phyloP scores from a whole-genome alignment of 2,888 invertebrate species.

The Nematopogon swammerdamellus region DNA sequence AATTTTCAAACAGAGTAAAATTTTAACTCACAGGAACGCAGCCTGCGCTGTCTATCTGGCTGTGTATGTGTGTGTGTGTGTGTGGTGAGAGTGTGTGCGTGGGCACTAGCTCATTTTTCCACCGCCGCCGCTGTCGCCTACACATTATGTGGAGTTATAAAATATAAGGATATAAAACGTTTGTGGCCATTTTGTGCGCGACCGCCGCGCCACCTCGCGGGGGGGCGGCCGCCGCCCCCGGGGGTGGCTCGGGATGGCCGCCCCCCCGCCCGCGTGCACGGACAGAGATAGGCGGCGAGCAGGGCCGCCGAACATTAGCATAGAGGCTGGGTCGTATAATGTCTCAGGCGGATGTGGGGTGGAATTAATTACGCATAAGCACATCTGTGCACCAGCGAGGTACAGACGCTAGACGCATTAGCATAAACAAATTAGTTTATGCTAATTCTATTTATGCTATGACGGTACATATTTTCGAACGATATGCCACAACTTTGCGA shows the following conservation, averaged over 20 bases:
- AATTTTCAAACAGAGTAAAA: too few species aligned
- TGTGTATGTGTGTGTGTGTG: too few species aligned
- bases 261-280: conserved; percentile 3
- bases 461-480: too few species aligned
- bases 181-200: conserved; percentile 11
- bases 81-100: neutral
- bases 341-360: neutral
- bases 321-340: neutral
- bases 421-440: too few species aligned
- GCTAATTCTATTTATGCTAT: too few species aligned
- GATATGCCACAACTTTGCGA: too few species aligned
- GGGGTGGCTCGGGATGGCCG: neutral
- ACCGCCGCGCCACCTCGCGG: neutral
- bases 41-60: too few species aligned
- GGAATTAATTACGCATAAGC: neutral
- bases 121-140: neutral
- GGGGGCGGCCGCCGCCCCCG: neutral
- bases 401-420: too few species aligned
- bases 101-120: neutral
- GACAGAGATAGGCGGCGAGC: conserved; percentile 3
- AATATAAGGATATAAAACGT: conserved; percentile 13
- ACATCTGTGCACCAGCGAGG: neutral
- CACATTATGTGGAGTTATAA: conserved; percentile 5
- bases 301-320: neutral
- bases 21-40: too few species aligned